Percentiles rank a stretch among this genome's conserved stretches.
These are phyloP conservation scores for Heterotilapia buettikoferi DNA, from an alignment of 2,113 vertebrate genomes.

Conservation along the genomic window DNA sequence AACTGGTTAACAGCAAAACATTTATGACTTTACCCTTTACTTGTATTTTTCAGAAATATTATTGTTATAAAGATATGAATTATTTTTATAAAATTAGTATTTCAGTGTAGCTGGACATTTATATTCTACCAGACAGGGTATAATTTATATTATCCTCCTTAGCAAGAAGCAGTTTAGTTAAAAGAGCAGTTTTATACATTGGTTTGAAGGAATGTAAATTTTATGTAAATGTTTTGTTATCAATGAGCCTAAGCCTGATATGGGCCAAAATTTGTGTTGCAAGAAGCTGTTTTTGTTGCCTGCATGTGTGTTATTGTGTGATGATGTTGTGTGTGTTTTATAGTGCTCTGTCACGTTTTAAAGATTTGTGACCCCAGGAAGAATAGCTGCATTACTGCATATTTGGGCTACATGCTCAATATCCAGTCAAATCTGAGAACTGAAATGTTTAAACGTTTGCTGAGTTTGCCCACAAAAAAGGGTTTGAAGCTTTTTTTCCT, in stretches of 20 bases:
- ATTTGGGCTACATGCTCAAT: background rate
- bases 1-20: background rate
- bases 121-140: background rate
- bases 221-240: background rate
- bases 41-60: background rate
- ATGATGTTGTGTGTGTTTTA: background rate
- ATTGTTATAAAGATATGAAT: background rate
- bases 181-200: background rate
- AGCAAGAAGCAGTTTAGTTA: background rate
- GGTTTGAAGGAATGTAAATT: background rate
- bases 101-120: background rate
- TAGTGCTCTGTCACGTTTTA: background rate
- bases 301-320: background rate
- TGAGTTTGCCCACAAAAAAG: background rate
- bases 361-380: background rate
- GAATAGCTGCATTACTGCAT: background rate
- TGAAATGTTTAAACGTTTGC: background rate
- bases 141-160: background rate
- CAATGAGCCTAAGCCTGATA: background rate
- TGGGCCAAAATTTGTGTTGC: background rate
- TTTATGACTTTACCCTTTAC: background rate
- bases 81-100: background rate
- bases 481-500: background rate
- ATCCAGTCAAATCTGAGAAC: background rate
- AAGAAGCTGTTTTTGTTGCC: background rate